Conservation (phyloP, 2,888 invertebrate genomes). For the Steromphala cineraria region DNA sequence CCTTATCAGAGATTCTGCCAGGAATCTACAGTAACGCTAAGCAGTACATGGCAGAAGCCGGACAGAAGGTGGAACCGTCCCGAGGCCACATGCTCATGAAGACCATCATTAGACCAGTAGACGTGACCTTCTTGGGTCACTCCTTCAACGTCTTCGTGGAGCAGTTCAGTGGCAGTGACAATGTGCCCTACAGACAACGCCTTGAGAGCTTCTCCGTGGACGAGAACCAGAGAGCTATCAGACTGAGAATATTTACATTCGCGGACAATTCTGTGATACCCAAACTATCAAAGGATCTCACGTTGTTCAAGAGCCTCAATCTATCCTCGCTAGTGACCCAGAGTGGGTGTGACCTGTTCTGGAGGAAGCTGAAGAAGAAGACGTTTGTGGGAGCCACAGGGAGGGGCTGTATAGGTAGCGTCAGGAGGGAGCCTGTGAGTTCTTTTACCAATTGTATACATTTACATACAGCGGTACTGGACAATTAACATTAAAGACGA, state of each 20-base stretch:
- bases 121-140: slow-evolving; percentile 46
- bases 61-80: neutral
- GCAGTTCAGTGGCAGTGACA: slow-evolving; percentile 45
- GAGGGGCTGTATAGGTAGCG: slow-evolving; percentile 51
- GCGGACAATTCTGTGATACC: slow-evolving; percentile 36
- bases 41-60: slow-evolving; percentile 29
- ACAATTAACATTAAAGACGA: too few relatives aligned
- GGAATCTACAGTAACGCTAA: slow-evolving; percentile 47
- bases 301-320: slow-evolving; percentile 39
- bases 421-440: slow-evolving; percentile 53
- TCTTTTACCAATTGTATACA: too few relatives aligned
- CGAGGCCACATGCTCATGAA: slow-evolving; percentile 29
- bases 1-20: slow-evolving; percentile 44
- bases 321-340: slow-evolving; percentile 47
- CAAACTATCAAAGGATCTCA: slow-evolving; percentile 32
- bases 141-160: slow-evolving; percentile 55
- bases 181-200: slow-evolving; percentile 48
- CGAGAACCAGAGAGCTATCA: slow-evolving; percentile 39
- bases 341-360: slow-evolving; percentile 59
- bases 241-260: slow-evolving; percentile 45
- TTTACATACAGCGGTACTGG: too few relatives aligned
- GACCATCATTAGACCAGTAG: slow-evolving; percentile 48
- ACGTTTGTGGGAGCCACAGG: slow-evolving; percentile 61
- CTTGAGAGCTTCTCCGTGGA: slow-evolving; percentile 51
- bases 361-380: slow-evolving; percentile 50